Base-by-base conservation (phyloP, 2,113 vertebrate species). In the Nerophis lumbriciformis region DNA sequence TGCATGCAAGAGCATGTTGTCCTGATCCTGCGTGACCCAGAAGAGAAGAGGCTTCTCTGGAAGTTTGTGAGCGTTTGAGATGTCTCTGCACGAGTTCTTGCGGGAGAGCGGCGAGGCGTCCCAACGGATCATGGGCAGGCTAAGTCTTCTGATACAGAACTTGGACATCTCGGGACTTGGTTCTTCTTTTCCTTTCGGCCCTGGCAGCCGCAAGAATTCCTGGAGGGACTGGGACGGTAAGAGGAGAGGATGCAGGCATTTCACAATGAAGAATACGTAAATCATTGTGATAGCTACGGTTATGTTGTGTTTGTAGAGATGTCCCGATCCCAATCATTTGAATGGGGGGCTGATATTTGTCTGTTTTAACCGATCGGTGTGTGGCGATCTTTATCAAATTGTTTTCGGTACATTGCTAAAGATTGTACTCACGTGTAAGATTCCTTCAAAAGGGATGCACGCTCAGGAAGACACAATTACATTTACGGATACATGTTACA, bases 51-150 rank as follows among this genome's bases (percentile, higher is more conserved):
- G 9, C 21, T 72, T 49, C 14, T 67, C 37, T 72, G 70, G 69
- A 72, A 57, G 69, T 71, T 47, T 38, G 60, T 69, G 61, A 67
- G 69, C 36, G 52, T 63, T 53, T 77, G 69, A 76, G 55, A 91
- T 92, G 90, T 88, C 90, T 79, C 83, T 92, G 53, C 85, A 85
- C 37, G 90, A 90, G 67, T 83, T 90, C 71, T 81, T 92, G 63
- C 86, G 82, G 45, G 89, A 90, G 63, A 88, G 87, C 2, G 85
- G 89, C 19, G 90, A 92, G 69, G 81, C 79, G 4, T 90, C 88
- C 0, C 74, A 58, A 68, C 70, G 89, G 53, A 73, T 92, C 35
- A 69, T 89, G 68, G 85, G 88, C 56, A 82, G 88, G 7, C 79
- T 92, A 65, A 82, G 87, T 67, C 83, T 86, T 72, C 69, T 91